Percentiles rank a stretch among this genome's conserved stretches.
Conservation (phyloP, 2,797 vertebrate species). For the Sitta carolinensis region DNA sequence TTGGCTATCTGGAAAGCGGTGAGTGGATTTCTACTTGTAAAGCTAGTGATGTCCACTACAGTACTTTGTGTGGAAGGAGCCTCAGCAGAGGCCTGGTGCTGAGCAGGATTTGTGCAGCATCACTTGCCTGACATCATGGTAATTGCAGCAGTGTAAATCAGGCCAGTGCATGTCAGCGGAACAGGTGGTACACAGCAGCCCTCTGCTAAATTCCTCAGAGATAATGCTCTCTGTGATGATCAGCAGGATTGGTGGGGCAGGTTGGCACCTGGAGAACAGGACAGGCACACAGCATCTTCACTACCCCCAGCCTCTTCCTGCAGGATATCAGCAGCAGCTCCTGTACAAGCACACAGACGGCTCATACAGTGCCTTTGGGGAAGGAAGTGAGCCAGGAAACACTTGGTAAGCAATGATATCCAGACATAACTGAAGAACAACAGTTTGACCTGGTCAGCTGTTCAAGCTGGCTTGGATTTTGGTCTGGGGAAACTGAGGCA, state of each 20-base stretch:
- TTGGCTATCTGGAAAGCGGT: slow-evolving; percentile 81
- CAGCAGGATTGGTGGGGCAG: neutral
- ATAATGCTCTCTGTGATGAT: neutral
- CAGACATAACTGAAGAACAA: neutral
- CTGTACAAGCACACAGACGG: slow-evolving; percentile 84
- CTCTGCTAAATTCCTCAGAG: neutral
- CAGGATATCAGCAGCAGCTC: slow-evolving; percentile 88
- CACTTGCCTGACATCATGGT: neutral
- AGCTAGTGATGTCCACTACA: neutral
- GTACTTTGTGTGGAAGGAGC: neutral
- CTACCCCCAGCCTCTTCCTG: neutral
- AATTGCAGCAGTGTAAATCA: neutral
- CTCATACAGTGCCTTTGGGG: slow-evolving; percentile 88
- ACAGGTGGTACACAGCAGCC: rapidly evolving
- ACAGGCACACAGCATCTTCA: neutral
- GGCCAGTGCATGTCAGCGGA: neutral
- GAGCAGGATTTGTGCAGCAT: neutral
- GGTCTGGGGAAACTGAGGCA: neutral
- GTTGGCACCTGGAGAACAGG: neutral
- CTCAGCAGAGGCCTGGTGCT: neutral
- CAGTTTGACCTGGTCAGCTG: neutral
- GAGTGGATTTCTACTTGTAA: slow-evolving; percentile 21
- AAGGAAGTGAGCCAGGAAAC: slow-evolving; percentile 79
- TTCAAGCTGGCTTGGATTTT: neutral
- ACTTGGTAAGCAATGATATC: slow-evolving; percentile 80